Conservation (phyloP, 2,888 invertebrate genomes). For the Incurvaria masculella region DNA sequence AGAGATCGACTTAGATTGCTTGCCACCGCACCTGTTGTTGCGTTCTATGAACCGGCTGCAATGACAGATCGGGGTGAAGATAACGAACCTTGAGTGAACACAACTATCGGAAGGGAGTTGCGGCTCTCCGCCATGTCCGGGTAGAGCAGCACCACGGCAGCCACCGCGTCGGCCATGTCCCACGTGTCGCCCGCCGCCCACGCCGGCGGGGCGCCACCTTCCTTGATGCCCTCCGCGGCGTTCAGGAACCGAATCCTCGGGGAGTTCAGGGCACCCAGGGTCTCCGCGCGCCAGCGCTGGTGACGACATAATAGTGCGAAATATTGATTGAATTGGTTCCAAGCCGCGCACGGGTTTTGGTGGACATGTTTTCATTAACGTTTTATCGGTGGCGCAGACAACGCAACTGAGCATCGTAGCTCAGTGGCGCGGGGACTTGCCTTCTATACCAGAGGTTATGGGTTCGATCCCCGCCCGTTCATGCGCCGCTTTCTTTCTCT, state of each 20-base stretch:
- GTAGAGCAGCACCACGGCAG: conserved; percentile 6
- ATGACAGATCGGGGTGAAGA: neutral
- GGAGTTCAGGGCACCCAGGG: conserved; percentile 34
- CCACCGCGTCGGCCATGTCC: conserved; percentile 12
- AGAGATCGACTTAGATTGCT: too few relatives aligned
- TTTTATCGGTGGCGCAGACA: too few relatives aligned
- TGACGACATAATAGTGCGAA: conserved; percentile 12
- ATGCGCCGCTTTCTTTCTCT: too few relatives aligned
- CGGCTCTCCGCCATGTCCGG: conserved; percentile 4
- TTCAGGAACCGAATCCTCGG: conserved; percentile 45
- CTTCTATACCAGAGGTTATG: too few relatives aligned
- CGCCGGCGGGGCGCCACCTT: conserved; percentile 18
- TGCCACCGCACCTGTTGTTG: too few relatives aligned
- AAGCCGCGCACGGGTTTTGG: too few relatives aligned
- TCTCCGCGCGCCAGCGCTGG: conserved; percentile 52
- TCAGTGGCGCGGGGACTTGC: too few relatives aligned
- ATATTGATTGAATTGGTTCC: too few relatives aligned
- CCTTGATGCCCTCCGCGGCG: conserved; percentile 38
- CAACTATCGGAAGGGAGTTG: conserved; percentile 3
- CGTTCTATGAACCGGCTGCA: neutral
- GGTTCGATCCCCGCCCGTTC: too few relatives aligned
- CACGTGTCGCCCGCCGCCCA: conserved; percentile 7
- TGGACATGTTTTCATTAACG: too few relatives aligned
- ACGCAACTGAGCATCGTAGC: too few relatives aligned
- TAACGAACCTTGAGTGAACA: conserved; percentile 11